Evolutionary conservation across 23 tunicate species (phyloP).

Genomic region (Oikopleura vanhoeffeni): DNA sequence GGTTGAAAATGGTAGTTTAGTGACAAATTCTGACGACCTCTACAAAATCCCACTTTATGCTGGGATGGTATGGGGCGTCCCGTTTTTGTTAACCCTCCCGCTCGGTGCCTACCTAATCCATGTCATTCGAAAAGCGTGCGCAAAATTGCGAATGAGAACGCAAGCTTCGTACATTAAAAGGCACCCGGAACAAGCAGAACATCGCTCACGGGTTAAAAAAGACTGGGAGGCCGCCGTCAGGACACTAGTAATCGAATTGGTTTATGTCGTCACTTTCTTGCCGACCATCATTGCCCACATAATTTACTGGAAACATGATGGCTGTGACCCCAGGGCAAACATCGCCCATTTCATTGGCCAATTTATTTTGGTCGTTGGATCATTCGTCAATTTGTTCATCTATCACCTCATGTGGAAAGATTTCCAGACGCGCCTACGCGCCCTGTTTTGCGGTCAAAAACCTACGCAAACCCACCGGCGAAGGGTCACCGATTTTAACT

Average conservation of each 20-base stretch:
- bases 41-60: not conserved
- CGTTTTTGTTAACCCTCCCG: conserved; percentile 4
- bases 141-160: not conserved
- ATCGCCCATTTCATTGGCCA: not conserved
- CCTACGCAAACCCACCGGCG: not conserved
- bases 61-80: not conserved
- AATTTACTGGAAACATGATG: not conserved
- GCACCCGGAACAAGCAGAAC: not conserved
- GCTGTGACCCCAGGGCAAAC: not conserved
- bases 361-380: not conserved
- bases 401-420: conserved; percentile 14
- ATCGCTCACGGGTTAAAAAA: not conserved
- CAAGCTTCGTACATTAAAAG: not conserved
- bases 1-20: not conserved
- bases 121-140: not conserved
- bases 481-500: too few species aligned
- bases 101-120: not conserved
- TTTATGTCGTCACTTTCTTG: not conserved
- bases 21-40: not conserved
- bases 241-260: not conserved
- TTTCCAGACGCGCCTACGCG: not conserved
- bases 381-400: not conserved
- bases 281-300: conserved; percentile 11
- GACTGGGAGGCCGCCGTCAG: not conserved
- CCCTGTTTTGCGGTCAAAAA: not conserved